These are phyloP conservation scores for Drosophila paranaensis DNA, from an alignment of 2,888 invertebrate genomes.

Conservation along the genomic window DNA sequence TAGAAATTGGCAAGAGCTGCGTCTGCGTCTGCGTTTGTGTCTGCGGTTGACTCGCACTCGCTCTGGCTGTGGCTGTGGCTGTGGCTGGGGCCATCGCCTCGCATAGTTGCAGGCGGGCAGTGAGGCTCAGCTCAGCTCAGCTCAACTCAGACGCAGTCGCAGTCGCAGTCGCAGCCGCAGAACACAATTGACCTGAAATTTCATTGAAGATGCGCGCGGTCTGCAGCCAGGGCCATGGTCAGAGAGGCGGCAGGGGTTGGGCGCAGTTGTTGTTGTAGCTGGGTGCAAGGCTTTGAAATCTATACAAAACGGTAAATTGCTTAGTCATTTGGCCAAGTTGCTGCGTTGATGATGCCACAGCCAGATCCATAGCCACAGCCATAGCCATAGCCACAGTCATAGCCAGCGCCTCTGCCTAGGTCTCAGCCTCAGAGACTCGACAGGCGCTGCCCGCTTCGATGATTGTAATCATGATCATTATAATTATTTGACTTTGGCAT, in stretches of 20 bases:
- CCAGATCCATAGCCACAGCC: conserved; percentile 20
- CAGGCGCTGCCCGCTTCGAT: conserved; percentile 52
- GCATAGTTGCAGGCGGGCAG: conserved; percentile 38
- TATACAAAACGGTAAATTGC: conserved; percentile 79
- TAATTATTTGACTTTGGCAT: conserved; percentile 79
- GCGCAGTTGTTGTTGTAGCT: conserved; percentile 11
- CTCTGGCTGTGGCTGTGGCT: not conserved
- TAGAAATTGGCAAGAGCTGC: conserved; percentile 66
- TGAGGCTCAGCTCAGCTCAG: conserved; percentile 6
- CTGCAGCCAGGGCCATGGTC: conserved; percentile 25
- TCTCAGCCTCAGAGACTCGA: conserved; percentile 5
- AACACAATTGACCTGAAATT: conserved; percentile 81
- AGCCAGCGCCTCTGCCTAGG: not conserved
- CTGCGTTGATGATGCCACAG: conserved; percentile 53
- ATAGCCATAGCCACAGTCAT: conserved; percentile 1
- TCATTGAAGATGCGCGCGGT: conserved; percentile 73
- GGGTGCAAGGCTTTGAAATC: conserved; percentile 60
- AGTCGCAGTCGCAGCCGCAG: conserved; percentile 55
- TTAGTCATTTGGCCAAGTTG: conserved; percentile 69
- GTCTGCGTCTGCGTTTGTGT: conserved; percentile 15
- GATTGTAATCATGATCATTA: conserved; percentile 82
- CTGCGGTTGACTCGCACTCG: conserved; percentile 19
- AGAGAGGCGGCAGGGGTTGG: conserved; percentile 16
- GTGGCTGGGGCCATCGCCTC: conserved; percentile 1
- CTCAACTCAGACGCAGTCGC: conserved; percentile 9